Percentiles rank a stretch among this genome's conserved stretches.
Conservation (phyloP, 2,797 vertebrate genomes). For the Sebastes glaucus region DNA sequence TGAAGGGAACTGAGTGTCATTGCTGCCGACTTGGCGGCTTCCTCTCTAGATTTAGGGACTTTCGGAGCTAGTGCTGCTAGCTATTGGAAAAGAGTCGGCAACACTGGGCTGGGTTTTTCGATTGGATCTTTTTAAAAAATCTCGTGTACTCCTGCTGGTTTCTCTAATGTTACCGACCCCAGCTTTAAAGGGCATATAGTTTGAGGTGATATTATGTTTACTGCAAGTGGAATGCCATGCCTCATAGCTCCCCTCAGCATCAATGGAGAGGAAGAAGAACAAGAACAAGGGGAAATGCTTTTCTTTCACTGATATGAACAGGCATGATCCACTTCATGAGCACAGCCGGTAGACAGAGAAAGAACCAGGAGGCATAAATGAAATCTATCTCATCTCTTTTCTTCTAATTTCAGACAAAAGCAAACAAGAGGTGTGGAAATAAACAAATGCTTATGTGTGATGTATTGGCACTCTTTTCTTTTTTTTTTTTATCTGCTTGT, state of each 20-base stretch:
- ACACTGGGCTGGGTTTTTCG: background rate
- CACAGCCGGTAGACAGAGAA: background rate
- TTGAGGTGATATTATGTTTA: slow-evolving; percentile 10
- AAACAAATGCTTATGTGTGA: slow-evolving; percentile 1
- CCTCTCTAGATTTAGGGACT: background rate
- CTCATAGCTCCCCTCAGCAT: slow-evolving; percentile 19
- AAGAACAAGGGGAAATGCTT: slow-evolving; percentile 20
- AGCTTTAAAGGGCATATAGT: background rate
- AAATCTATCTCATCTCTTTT: background rate
- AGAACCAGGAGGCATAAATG: background rate
- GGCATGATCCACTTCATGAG: slow-evolving; percentile 22
- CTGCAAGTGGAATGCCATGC: background rate
- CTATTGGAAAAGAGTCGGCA: background rate
- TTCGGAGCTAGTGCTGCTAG: no score
- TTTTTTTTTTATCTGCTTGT: background rate
- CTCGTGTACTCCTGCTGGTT: background rate
- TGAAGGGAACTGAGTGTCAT: no score
- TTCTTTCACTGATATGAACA: slow-evolving; percentile 38
- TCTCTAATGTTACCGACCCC: background rate
- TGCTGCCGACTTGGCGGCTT: no score
- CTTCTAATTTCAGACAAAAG: slow-evolving; percentile 5
- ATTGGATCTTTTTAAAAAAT: background rate
- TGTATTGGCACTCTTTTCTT: background rate
- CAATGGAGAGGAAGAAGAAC: slow-evolving; percentile 17
- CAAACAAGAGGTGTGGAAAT: background rate